Conservation (phyloP, 2,113 vertebrate species). For the Toxostoma redivivum region DNA sequence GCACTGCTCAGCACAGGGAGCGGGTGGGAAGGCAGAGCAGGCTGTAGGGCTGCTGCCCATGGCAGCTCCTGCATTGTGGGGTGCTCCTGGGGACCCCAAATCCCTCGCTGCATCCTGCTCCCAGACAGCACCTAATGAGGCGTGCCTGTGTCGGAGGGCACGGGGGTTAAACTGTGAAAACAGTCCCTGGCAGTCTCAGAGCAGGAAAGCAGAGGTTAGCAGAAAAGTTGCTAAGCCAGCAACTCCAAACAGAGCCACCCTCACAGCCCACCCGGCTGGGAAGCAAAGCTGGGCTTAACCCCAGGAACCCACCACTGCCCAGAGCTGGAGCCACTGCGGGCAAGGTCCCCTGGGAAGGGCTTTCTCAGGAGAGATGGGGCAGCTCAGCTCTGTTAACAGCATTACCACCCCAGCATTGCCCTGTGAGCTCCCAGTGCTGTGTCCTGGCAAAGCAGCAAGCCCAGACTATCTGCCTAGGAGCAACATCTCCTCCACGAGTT, state of each 20-base stretch:
- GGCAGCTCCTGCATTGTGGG: rapidly evolving
- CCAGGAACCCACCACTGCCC: rapidly evolving
- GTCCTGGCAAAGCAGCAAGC: neutral
- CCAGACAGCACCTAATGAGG: neutral
- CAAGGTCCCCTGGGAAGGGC: neutral
- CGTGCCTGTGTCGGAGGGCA: rapidly evolving
- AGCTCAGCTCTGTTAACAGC: neutral
- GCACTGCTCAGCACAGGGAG: neutral
- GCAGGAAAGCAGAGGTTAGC: constrained; percentile 56
- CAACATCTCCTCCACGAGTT: neutral
- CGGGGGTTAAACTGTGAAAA: neutral
- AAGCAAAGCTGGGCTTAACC: neutral
- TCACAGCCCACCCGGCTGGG: neutral
- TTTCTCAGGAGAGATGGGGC: neutral
- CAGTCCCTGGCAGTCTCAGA: neutral
- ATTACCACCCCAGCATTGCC: rapidly evolving
- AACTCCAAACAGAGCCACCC: neutral
- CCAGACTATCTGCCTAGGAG: neutral
- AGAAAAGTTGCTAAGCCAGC: constrained; percentile 48
- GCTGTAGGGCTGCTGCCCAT: neutral
- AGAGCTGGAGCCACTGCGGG: rapidly evolving
- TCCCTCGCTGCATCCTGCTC: neutral
- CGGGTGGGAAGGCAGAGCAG: neutral
- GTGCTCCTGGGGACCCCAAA: neutral
- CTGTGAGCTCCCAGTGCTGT: neutral